These are phyloP conservation scores for Polyergus mexicanus DNA, from an alignment of 1,140 invertebrate species.

Conservation along the genomic window DNA sequence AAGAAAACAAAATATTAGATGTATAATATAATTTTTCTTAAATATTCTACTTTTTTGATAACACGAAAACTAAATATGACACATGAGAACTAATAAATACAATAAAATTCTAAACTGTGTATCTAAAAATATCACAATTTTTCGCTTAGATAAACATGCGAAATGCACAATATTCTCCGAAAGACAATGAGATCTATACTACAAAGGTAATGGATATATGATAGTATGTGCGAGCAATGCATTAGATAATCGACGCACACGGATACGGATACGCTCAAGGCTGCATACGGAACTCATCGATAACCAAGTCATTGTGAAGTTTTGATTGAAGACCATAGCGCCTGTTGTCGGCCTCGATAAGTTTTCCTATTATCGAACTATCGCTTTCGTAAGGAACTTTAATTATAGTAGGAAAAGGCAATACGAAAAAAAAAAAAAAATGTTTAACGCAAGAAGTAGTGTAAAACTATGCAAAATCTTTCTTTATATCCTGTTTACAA, in stretches of 20 bases:
- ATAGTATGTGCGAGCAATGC: constrained; percentile 2
- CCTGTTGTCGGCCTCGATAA: constrained; percentile 46
- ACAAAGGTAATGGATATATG: constrained; percentile 28
- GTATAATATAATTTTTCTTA: not conserved
- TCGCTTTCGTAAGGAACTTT: constrained; percentile 35
- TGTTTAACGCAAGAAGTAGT: not conserved
- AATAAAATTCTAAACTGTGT: not conserved
- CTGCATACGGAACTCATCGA: constrained; percentile 42
- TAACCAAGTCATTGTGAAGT: constrained; percentile 64
- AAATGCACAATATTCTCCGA: not conserved
- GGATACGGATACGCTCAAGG: not conserved
- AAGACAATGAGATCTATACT: not conserved
- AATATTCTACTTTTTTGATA: not conserved
- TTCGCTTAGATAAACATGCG: too few relatives aligned
- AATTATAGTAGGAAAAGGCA: constrained; percentile 24
- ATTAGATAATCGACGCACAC: constrained; percentile 30
- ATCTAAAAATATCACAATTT: not conserved
- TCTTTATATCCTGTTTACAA: not conserved
- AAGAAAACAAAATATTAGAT: not conserved
- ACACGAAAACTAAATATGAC: not conserved
- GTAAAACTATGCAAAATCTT: constrained; percentile 14
- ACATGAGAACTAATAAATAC: too few relatives aligned
- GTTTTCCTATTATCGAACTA: constrained; percentile 61
- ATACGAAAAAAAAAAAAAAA: constrained; percentile 35
- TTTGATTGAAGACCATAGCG: constrained; percentile 67